Evolutionary conservation across 2,888 invertebrate genomes (phyloP).

Genomic region (Caenorhabditis sp.): DNA sequence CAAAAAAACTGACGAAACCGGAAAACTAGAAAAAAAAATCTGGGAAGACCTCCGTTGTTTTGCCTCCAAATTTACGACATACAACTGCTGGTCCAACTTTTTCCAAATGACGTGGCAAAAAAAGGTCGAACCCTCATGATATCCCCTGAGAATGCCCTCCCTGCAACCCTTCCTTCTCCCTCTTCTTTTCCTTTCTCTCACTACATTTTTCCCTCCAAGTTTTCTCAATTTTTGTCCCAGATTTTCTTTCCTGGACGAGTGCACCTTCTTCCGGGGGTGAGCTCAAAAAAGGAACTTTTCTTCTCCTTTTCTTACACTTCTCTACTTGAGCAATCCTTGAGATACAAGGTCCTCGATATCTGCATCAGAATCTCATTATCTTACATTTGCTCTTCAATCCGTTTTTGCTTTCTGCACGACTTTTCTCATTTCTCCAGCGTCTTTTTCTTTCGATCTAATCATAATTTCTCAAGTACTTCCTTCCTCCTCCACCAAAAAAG

Average conservation of each 20-base stretch:
- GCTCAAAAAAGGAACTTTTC: constrained; percentile 23
- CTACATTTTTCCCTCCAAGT: background rate
- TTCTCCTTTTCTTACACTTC: constrained; percentile 7
- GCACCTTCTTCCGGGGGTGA: constrained; percentile 41
- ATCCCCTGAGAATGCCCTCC: constrained; percentile 45
- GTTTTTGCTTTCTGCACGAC: constrained; percentile 44
- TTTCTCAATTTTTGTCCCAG: constrained; percentile 27
- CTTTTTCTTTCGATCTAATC: constrained; percentile 39
- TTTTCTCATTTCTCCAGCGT: constrained; percentile 24
- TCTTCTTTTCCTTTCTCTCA: constrained; percentile 10
- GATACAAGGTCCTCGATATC: constrained; percentile 22
- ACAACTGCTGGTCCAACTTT: background rate
- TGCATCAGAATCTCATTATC: constrained; percentile 46
- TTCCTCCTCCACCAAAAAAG: constrained; percentile 20
- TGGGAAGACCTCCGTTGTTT: background rate
- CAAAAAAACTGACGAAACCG: background rate
- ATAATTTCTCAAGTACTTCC: constrained; percentile 57
- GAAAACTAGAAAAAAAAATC: background rate
- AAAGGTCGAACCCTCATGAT: constrained; percentile 45
- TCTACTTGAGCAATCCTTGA: constrained; percentile 23
- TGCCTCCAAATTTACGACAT: constrained; percentile 13
- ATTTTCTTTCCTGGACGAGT: constrained; percentile 16
- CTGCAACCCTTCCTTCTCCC: constrained; percentile 11
- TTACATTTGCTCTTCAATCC: constrained; percentile 8
- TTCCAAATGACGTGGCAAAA: constrained; percentile 50